Evolutionary conservation across 2,797 vertebrate species (phyloP).

Genomic region (Mus spretus): DNA sequence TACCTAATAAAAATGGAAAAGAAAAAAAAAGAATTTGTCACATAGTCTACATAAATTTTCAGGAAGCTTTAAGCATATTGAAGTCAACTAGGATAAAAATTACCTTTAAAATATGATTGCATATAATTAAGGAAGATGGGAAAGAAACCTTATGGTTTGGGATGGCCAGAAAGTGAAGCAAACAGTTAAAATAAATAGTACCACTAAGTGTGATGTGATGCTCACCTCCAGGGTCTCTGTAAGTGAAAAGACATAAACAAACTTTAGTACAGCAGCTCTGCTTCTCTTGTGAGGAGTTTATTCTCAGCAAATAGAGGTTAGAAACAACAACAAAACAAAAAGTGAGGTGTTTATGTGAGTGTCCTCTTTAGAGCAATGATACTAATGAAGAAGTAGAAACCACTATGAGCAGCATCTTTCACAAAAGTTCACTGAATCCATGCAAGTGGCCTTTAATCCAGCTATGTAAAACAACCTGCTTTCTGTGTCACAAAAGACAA

Average conservation of each 20-base stretch:
- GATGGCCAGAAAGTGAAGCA: background rate
- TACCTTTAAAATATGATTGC: background rate
- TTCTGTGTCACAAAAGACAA: background rate
- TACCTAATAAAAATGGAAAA: too few species aligned
- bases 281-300: background rate
- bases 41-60: background rate
- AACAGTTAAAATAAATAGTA: background rate
- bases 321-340: background rate
- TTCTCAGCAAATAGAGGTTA: background rate
- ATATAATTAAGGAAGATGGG: background rate
- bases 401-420: background rate
- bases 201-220: too few species aligned
- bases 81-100: background rate
- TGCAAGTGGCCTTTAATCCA: background rate
- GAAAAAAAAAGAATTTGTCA: background rate
- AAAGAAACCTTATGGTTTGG: background rate
- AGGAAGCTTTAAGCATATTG: conserved; percentile 19
- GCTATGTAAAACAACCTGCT: background rate
- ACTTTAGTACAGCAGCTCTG: accelerated
- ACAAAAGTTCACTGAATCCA: background rate
- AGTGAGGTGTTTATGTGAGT: background rate
- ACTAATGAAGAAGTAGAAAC: conserved; percentile 1
- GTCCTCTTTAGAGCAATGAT: background rate
- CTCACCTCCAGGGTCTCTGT: too few species aligned
- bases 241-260: background rate